A percentile compares a stretch with the other conserved stretches of the same genome.
Evolutionary conservation across 1,140 invertebrate genomes (phyloP).

Genomic region (Eufriesea mexicana): DNA sequence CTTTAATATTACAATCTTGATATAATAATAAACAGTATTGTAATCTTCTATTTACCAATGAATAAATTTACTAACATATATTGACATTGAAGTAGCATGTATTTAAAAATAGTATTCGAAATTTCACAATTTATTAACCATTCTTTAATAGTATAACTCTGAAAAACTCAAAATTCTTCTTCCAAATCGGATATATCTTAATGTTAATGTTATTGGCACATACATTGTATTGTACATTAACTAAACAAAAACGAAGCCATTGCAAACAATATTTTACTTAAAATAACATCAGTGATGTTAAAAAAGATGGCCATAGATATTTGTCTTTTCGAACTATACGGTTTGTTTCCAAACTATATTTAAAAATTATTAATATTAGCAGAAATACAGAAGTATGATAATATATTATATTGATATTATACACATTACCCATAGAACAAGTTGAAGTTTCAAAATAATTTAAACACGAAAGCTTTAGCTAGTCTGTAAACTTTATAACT

Average conservation of each 20-base stretch:
- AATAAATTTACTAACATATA: not conserved
- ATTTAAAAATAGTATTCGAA: not conserved
- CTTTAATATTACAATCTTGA: not conserved
- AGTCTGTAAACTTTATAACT: no score
- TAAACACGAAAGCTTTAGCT: no score
- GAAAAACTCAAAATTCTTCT: no score
- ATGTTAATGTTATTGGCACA: no score
- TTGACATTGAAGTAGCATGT: not conserved
- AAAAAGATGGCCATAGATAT: not conserved
- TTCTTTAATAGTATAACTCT: no score
- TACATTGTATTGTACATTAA: no score
- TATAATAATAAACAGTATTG: not conserved
- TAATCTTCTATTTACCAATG: not conserved
- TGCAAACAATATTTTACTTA: no score
- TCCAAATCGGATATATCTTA: no score
- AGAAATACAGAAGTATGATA: not conserved
- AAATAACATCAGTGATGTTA: not conserved
- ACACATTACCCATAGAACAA: no score
- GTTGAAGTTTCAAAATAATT: no score
- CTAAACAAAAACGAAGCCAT: no score
- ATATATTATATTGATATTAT: not conserved
- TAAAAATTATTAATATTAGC: not conserved
- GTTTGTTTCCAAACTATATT: not conserved
- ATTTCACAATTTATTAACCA: no score
- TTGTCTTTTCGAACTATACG: not conserved